Conservation (phyloP, 2,113 vertebrate species). For the Misgurnus mizolepis region DNA sequence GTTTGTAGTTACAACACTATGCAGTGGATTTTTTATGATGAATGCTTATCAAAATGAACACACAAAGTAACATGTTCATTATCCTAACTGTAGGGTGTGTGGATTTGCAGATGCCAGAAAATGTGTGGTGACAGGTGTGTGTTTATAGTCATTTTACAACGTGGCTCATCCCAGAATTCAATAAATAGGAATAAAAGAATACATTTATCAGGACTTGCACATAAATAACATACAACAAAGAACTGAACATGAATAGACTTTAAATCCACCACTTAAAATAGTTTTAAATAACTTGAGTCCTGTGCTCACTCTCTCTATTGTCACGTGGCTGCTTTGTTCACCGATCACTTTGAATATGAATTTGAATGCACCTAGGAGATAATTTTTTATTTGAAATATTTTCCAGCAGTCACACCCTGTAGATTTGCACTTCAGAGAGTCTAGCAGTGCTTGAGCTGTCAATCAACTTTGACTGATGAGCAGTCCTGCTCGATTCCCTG, state of each 20-base stretch:
- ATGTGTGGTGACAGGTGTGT: too few species aligned
- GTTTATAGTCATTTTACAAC: too few species aligned
- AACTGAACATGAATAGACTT: neutral
- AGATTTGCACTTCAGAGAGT: conserved; percentile 7
- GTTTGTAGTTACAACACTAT: too few species aligned
- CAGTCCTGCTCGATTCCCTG: neutral
- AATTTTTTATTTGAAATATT: conserved; percentile 2
- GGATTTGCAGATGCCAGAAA: too few species aligned
- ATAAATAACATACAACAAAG: neutral
- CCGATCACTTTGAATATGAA: conserved; percentile 26
- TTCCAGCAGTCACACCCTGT: conserved; percentile 10
- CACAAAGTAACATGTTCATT: too few species aligned
- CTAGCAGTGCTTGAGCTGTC: conserved; percentile 24
- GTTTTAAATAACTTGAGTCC: conserved; percentile 6
- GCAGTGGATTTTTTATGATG: too few species aligned
- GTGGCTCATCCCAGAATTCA: too few species aligned
- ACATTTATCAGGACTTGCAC: too few species aligned
- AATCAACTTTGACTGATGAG: conserved; percentile 33
- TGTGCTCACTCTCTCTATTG: conserved; percentile 13
- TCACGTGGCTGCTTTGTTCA: conserved; percentile 6
- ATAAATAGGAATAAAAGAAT: too few species aligned
- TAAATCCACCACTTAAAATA: conserved; percentile 23
- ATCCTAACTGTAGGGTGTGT: too few species aligned
- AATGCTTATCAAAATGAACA: too few species aligned
- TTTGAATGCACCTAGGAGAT: conserved; percentile 1